phyloP scores from a whole-genome alignment of 2,797 vertebrate genomes.

The Pipistrellus pipistrellus region DNA sequence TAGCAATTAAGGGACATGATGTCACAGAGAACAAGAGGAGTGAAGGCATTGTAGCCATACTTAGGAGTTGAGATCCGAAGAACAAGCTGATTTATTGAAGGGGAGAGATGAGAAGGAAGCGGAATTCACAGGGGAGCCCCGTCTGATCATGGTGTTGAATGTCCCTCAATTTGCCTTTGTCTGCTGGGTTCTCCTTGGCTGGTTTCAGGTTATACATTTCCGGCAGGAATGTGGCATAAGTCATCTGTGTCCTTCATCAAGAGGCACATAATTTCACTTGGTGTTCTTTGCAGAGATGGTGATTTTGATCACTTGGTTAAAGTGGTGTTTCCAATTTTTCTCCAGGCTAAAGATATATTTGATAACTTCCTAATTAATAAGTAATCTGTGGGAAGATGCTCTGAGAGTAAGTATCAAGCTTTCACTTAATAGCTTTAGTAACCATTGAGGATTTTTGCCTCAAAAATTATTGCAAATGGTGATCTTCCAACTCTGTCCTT shows the following conservation, averaged over 20 bases:
- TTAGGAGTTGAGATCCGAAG: conserved; percentile 63
- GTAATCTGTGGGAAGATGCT: background rate
- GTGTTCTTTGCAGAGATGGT: background rate
- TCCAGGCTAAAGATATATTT: background rate
- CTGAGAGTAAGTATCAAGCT: background rate
- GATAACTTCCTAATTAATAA: background rate
- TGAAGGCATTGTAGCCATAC: background rate
- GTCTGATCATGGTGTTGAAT: background rate
- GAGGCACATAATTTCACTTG: background rate
- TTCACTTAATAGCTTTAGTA: background rate
- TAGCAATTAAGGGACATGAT: conserved; percentile 73
- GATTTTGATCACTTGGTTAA: background rate
- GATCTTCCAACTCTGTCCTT: background rate
- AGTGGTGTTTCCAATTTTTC: background rate
- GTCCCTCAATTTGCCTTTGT: background rate
- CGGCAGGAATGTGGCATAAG: background rate
- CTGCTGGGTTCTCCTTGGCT: background rate
- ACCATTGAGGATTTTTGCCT: background rate
- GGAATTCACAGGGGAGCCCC: background rate
- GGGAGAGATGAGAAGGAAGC: conserved; percentile 20
- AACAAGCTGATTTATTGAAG: conserved; percentile 61
- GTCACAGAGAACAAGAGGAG: conserved; percentile 36
- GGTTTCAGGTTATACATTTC: conserved; percentile 9
- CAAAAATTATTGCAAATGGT: background rate
- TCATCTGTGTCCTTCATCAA: background rate